Percentiles rank a stretch among this genome's conserved stretches.
Conservation (phyloP, 2,888 invertebrate genomes). For the Phaonia tiefii region DNA sequence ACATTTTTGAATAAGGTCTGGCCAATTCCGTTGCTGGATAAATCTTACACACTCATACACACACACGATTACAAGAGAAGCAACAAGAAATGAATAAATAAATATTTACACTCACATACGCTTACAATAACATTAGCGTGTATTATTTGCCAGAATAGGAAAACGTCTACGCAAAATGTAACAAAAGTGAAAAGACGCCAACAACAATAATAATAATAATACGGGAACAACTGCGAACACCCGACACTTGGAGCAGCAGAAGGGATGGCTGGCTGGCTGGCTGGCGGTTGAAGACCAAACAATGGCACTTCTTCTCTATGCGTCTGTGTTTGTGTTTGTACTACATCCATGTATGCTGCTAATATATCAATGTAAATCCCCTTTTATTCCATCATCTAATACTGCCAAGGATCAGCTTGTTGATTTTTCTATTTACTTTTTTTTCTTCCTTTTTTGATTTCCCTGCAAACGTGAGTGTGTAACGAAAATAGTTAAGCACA, state of each 20-base stretch:
- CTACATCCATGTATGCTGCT: slow-evolving; percentile 1
- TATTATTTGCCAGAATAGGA: slow-evolving; percentile 53
- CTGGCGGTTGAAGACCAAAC: too few relatives aligned
- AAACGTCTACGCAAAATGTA: slow-evolving; percentile 59
- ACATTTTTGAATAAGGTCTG: too few relatives aligned
- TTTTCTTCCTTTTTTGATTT: slow-evolving; percentile 10
- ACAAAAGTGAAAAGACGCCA: slow-evolving; percentile 20
- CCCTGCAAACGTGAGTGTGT: slow-evolving; percentile 66
- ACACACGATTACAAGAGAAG: neutral
- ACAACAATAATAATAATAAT: too few relatives aligned
- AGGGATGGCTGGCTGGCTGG: too few relatives aligned
- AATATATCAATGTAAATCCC: slow-evolving; percentile 52
- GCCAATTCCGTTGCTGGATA: too few relatives aligned
- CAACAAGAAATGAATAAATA: slow-evolving; percentile 48
- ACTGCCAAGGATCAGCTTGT: slow-evolving; percentile 43
- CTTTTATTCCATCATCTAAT: slow-evolving; percentile 54
- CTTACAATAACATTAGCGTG: slow-evolving; percentile 57
- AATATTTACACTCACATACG: slow-evolving; percentile 56
- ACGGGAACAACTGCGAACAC: too few relatives aligned
- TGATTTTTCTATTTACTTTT: slow-evolving; percentile 37
- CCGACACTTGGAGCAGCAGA: too few relatives aligned
- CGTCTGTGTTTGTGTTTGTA: too few relatives aligned
- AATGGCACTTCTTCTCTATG: too few relatives aligned
- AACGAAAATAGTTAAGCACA: too few relatives aligned
- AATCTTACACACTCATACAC: too few relatives aligned